These are phyloP conservation scores for Galbula dea DNA, from an alignment of 2,113 vertebrate genomes.

Conservation along the genomic window DNA sequence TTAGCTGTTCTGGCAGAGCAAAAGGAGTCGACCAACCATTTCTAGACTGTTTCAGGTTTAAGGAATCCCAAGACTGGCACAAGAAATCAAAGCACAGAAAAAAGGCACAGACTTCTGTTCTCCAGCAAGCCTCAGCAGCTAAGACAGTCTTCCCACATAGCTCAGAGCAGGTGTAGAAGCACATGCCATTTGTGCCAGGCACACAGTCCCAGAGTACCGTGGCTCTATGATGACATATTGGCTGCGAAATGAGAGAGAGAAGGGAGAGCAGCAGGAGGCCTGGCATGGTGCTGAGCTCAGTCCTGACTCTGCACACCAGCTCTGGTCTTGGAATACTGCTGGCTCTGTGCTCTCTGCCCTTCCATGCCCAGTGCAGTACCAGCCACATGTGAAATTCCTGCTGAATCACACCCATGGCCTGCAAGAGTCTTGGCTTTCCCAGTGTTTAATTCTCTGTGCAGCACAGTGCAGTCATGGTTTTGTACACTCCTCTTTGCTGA, in stretches of 20 bases:
- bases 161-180: not conserved
- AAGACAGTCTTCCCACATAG: not conserved
- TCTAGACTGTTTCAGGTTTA: not conserved
- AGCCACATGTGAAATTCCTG: not conserved
- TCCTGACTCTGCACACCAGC: not conserved
- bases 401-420: not conserved
- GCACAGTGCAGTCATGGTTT: not conserved
- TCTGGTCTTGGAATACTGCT: not conserved
- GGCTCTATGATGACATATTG: not conserved
- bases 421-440: not conserved
- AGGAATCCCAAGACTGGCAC: not conserved
- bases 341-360: not conserved
- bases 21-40: not conserved
- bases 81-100: not conserved
- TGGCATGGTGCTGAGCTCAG: not conserved
- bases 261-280: not conserved
- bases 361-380: not conserved
- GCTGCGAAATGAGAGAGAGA: not conserved
- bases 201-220: rapidly evolving
- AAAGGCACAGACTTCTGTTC: not conserved
- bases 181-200: not conserved
- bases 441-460: not conserved
- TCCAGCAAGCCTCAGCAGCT: not conserved
- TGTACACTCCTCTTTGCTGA: not conserved
- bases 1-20: not conserved